phyloP scores from a whole-genome alignment of 2,888 invertebrate genomes.

The Pristionchus maxplancki region DNA sequence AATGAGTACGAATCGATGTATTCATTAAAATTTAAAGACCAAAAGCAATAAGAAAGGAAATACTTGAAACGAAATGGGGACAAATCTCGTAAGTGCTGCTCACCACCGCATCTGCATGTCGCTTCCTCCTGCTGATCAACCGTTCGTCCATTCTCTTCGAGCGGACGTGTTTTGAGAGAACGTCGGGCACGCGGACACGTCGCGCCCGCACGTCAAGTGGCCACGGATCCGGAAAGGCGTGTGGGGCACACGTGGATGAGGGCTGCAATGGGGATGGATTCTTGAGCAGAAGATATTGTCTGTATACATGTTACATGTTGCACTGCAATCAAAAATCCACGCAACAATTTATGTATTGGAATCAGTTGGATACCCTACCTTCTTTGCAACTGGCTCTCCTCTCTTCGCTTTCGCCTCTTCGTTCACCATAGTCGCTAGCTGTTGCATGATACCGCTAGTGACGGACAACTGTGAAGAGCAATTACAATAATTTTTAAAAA shows the following conservation, averaged over 20 bases:
- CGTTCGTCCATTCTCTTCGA: slow-evolving; percentile 13
- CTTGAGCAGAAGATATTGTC: not conserved
- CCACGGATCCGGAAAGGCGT: slow-evolving; percentile 35
- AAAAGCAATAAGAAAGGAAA: too few species aligned
- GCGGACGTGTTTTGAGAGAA: not conserved
- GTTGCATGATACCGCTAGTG: not conserved
- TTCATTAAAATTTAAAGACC: too few species aligned
- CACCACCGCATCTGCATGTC: slow-evolving; percentile 10
- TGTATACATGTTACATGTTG: too few species aligned
- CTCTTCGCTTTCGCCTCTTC: not conserved
- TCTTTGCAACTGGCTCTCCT: not conserved
- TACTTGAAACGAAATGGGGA: too few species aligned
- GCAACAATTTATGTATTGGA: too few species aligned
- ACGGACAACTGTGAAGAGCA: slow-evolving; percentile 9
- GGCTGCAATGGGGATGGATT: not conserved
- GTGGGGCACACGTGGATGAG: not conserved
- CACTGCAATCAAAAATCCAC: too few species aligned
- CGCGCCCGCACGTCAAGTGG: slow-evolving; percentile 35
- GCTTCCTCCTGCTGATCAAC: slow-evolving; percentile 35
- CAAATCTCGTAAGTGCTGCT: too few species aligned
- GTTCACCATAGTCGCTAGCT: not conserved
- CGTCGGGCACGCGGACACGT: slow-evolving; percentile 40
- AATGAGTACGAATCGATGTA: too few species aligned
- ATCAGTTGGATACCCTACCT: too few species aligned
- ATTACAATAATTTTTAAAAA: too few species aligned